Conservation (phyloP, 1,140 invertebrate species). For the Brachionus rubens region DNA sequence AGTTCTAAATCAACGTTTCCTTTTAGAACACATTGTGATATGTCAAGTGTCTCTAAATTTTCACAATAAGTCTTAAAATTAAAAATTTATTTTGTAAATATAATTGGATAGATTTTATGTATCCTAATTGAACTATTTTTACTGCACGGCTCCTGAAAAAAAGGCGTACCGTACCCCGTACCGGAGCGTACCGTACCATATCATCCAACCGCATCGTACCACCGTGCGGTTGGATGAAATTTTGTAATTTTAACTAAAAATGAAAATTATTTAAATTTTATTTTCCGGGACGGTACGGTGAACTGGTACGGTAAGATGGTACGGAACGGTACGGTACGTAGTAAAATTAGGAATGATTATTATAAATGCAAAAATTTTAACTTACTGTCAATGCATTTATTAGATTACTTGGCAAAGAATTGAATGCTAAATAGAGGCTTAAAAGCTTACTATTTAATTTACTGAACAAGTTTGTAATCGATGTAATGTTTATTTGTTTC, state of each 20-base stretch:
- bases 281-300: too few species aligned
- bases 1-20: slow-evolving; percentile 36
- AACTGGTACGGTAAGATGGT: too few species aligned
- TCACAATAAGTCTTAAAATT: slow-evolving; percentile 14
- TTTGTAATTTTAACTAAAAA: too few species aligned
- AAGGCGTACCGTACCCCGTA: too few species aligned
- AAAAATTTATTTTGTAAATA: background rate
- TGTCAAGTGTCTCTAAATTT: slow-evolving; percentile 22
- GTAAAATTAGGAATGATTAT: too few species aligned
- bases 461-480: background rate
- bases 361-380: background rate
- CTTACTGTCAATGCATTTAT: slow-evolving; percentile 18
- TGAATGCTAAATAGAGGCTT: slow-evolving; percentile 1
- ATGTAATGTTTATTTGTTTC: slow-evolving; percentile 12
- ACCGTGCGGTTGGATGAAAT: too few species aligned
- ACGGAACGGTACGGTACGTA: too few species aligned
- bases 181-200: too few species aligned
- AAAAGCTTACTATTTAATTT: slow-evolving; percentile 3
- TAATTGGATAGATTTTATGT: background rate
- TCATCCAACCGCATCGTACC: too few species aligned
- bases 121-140: background rate
- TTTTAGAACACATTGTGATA: slow-evolving; percentile 34
- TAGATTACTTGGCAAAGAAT: background rate
- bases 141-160: too few species aligned
- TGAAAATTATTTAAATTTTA: too few species aligned